Percentiles rank a stretch among this genome's conserved stretches.
These are phyloP conservation scores for Trachelus stipa DNA, from an alignment of 2,888 invertebrate species.

Conservation along the genomic window DNA sequence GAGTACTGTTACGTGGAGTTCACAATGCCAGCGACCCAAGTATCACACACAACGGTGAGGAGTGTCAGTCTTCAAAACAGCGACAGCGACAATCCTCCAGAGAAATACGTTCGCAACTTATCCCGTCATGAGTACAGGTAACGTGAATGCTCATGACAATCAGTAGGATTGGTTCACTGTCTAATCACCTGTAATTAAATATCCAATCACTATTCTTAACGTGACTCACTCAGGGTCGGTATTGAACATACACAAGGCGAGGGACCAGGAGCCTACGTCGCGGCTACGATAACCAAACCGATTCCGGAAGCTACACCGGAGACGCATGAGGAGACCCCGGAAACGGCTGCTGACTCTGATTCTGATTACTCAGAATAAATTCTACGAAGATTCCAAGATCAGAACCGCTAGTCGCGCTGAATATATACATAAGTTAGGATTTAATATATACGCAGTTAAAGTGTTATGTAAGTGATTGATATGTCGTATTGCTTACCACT, in stretches of 20 bases:
- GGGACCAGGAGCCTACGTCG: slow-evolving; percentile 76
- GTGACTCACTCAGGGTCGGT: slow-evolving; percentile 75
- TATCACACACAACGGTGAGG: slow-evolving; percentile 94
- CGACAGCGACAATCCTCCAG: slow-evolving; percentile 90
- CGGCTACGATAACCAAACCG: slow-evolving; percentile 70
- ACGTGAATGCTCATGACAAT: background rate
- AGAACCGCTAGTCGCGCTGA: slow-evolving; percentile 13
- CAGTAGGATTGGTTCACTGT: background rate
- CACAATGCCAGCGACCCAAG: slow-evolving; percentile 98
- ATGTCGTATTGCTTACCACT: slow-evolving; percentile 12
- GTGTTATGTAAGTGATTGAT: slow-evolving; percentile 9
- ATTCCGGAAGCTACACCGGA: slow-evolving; percentile 61
- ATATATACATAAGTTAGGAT: slow-evolving; percentile 18
- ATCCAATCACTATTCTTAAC: background rate
- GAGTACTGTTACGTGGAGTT: slow-evolving; percentile 93
- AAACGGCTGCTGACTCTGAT: slow-evolving; percentile 68
- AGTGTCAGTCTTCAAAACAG: slow-evolving; percentile 91
- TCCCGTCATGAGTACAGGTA: slow-evolving; percentile 95
- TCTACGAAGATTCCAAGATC: slow-evolving; percentile 3
- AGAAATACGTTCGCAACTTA: slow-evolving; percentile 97
- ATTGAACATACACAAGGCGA: slow-evolving; percentile 88
- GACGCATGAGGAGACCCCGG: slow-evolving; percentile 54
- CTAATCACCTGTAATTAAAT: background rate
- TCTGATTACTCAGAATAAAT: slow-evolving; percentile 70
- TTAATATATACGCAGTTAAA: slow-evolving; percentile 20